Conservation (phyloP, 2,888 invertebrate genomes). For the Cheilosia urbana region DNA sequence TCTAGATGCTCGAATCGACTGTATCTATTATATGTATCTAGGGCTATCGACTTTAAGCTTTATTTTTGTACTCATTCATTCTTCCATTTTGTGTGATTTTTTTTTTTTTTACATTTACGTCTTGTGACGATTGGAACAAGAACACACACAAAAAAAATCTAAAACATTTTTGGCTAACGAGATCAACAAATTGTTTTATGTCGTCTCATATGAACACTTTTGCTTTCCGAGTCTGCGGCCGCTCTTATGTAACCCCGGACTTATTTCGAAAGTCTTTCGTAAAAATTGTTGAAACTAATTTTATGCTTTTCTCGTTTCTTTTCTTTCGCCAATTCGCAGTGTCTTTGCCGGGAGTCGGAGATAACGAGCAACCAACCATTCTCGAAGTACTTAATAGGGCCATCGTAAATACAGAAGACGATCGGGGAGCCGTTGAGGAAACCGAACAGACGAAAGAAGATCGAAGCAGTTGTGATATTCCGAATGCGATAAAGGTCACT, state of each 20-base stretch:
- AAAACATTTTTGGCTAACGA: slow-evolving; percentile 73
- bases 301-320: slow-evolving; percentile 27
- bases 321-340: slow-evolving; percentile 78
- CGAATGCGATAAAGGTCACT: slow-evolving; percentile 52
- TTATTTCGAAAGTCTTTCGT: slow-evolving; percentile 21
- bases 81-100: slow-evolving; percentile 64
- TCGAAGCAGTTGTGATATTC: slow-evolving; percentile 45
- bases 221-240: slow-evolving; percentile 60
- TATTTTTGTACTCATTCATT: slow-evolving; percentile 67
- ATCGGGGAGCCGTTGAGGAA: slow-evolving; percentile 54
- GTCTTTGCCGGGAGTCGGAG: slow-evolving; percentile 84
- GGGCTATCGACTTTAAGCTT: slow-evolving; percentile 53
- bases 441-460: slow-evolving; percentile 43
- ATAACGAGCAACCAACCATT: slow-evolving; percentile 82
- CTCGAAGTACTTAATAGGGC: slow-evolving; percentile 81
- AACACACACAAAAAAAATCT: slow-evolving; percentile 13
- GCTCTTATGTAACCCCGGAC: slow-evolving; percentile 69
- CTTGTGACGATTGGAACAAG: slow-evolving; percentile 5
- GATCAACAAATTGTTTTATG: slow-evolving; percentile 75
- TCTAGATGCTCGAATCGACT: slow-evolving; percentile 16
- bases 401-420: slow-evolving; percentile 71
- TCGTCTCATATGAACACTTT: slow-evolving; percentile 67
- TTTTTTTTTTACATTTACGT: slow-evolving; percentile 69
- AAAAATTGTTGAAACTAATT: slow-evolving; percentile 12
- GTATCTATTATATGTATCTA: slow-evolving; percentile 59